These are phyloP conservation scores for Paracentrotus lividus DNA, from an alignment of 53 echinoderm and acorn worm genomes.

Conservation along the genomic window DNA sequence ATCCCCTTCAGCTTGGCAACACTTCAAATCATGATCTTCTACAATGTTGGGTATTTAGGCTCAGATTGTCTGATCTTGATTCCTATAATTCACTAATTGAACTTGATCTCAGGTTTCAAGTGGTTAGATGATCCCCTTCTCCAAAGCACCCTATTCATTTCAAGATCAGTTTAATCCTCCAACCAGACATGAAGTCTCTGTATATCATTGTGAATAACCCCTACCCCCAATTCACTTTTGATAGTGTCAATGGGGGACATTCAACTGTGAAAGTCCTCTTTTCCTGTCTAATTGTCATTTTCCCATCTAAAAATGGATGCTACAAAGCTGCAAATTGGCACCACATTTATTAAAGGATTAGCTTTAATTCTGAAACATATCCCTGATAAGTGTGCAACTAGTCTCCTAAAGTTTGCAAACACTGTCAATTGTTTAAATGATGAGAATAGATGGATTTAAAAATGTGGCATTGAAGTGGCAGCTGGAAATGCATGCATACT, in stretches of 20 bases:
- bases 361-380: constrained; percentile 12
- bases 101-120: constrained; percentile 21
- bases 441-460: neutral
- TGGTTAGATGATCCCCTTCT: constrained; percentile 6
- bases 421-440: neutral
- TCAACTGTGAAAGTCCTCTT: constrained; percentile 20
- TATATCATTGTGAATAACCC: constrained; percentile 1
- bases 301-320: neutral
- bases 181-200: neutral
- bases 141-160: constrained; percentile 10
- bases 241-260: constrained; percentile 10
- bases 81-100: neutral
- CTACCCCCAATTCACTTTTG: neutral
- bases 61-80: neutral
- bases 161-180: constrained; percentile 7
- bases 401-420: neutral
- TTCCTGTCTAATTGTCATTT: constrained; percentile 33
- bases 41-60: neutral
- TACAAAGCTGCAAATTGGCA: constrained; percentile 33
- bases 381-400: neutral
- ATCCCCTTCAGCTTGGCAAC: neutral
- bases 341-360: constrained; percentile 36
- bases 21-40: neutral
- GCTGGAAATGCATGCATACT: neutral
- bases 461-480: constrained; percentile 6